Percentiles rank a stretch among this genome's conserved stretches.
phyloP scores from a whole-genome alignment of 2,888 invertebrate genomes.

The Tenodera sinensis region DNA sequence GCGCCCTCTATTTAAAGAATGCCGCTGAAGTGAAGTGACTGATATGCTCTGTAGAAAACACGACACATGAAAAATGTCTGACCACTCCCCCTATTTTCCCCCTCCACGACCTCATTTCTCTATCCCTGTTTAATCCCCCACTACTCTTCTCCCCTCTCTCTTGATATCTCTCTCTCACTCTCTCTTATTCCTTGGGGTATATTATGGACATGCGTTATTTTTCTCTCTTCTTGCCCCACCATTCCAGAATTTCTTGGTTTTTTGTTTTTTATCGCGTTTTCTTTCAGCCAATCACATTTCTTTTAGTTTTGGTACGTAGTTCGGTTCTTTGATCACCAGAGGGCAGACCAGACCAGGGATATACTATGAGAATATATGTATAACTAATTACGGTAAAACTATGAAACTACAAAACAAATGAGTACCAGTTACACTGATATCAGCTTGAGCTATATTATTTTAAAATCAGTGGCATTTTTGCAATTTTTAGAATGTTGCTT shows the following conservation, averaged over 20 bases:
- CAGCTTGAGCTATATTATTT: no score
- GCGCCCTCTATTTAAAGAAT: slow-evolving; percentile 18
- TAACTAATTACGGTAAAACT: no score
- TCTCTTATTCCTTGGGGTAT: slow-evolving; percentile 3
- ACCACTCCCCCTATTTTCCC: slow-evolving; percentile 5
- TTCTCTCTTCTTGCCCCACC: slow-evolving; percentile 32
- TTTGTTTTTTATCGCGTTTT: slow-evolving; percentile 41
- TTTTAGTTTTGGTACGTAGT: slow-evolving; percentile 24
- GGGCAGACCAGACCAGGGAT: slow-evolving; percentile 23
- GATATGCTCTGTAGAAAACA: slow-evolving; percentile 27
- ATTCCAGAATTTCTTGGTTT: slow-evolving; percentile 41
- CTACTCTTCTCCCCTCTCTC: background rate
- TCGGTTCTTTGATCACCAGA: slow-evolving; percentile 24
- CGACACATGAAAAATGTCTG: slow-evolving; percentile 29
- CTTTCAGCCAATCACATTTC: slow-evolving; percentile 33
- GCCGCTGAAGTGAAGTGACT: slow-evolving; percentile 23
- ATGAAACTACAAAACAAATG: no score
- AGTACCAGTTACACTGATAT: no score
- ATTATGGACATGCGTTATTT: slow-evolving; percentile 5
- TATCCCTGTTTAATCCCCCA: background rate
- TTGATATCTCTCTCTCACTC: background rate
- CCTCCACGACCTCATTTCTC: background rate
- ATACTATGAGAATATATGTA: background rate
- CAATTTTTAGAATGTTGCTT: no score
- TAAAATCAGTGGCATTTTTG: no score